These are phyloP conservation scores for Ophonus ardosiacus DNA, from an alignment of 2,888 invertebrate genomes.

Conservation along the genomic window DNA sequence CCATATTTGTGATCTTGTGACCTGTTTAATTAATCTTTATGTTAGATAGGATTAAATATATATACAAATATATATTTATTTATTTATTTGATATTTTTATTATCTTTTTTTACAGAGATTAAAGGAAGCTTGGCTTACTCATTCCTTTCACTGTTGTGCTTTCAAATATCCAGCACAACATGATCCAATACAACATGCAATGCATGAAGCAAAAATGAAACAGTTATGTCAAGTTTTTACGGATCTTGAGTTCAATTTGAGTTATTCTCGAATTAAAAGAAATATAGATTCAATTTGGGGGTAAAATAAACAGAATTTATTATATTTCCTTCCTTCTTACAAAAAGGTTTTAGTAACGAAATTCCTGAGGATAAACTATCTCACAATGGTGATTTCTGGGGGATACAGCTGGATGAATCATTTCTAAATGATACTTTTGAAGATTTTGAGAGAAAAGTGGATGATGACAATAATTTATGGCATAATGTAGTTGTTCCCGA, in stretches of 20 bases:
- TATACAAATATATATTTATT: no score
- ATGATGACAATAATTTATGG: constrained; percentile 19
- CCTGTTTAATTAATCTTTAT: no score
- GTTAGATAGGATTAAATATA: no score
- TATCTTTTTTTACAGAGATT: constrained; percentile 77
- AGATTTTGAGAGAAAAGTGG: constrained; percentile 10
- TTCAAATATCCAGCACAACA: constrained; percentile 90
- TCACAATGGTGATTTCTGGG: constrained; percentile 32
- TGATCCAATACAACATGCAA: constrained; percentile 83
- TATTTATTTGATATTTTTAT: neutral
- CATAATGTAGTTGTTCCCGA: constrained; percentile 73
- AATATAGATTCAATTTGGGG: constrained; percentile 25
- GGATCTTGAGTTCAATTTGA: neutral
- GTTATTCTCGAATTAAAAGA: constrained; percentile 36
- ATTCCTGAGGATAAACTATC: neutral
- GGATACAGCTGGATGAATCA: constrained; percentile 52
- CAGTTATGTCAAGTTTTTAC: constrained; percentile 69
- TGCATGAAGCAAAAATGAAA: constrained; percentile 78
- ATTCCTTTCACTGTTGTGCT: constrained; percentile 94
- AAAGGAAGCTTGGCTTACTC: constrained; percentile 85
- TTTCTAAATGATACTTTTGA: constrained; percentile 14
- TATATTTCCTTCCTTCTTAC: neutral
- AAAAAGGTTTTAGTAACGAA: neutral
- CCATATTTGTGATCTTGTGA: no score
- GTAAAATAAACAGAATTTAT: constrained; percentile 1